Evolutionary conservation across 1,140 invertebrate species (phyloP).

Genomic region (Lethrus apterus): DNA sequence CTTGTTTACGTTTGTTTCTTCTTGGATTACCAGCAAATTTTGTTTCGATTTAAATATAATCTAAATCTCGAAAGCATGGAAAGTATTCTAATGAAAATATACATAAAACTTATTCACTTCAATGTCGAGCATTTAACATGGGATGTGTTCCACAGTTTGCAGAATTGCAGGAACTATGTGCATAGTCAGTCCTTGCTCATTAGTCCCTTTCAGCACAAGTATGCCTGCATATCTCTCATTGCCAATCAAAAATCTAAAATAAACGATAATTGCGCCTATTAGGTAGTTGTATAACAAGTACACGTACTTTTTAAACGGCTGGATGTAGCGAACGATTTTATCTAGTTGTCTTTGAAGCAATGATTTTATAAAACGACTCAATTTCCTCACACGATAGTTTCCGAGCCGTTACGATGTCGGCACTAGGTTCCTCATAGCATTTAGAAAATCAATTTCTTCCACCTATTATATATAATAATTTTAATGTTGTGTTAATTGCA

Average conservation of each 20-base stretch:
- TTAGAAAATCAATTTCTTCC: slow-evolving; percentile 54
- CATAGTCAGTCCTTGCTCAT: slow-evolving; percentile 43
- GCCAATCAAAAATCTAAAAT: slow-evolving; percentile 38
- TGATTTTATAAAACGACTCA: slow-evolving; percentile 29
- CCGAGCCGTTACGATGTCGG: slow-evolving; percentile 45
- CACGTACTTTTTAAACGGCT: slow-evolving; percentile 28
- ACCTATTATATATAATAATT: too few species aligned
- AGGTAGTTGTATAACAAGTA: neutral
- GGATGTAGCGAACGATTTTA: slow-evolving; percentile 27
- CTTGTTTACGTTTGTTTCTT: neutral
- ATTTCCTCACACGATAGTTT: slow-evolving; percentile 25
- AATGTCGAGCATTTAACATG: slow-evolving; percentile 68
- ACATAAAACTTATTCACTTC: slow-evolving; percentile 44
- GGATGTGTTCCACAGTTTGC: slow-evolving; percentile 71
- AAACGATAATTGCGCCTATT: slow-evolving; percentile 12
- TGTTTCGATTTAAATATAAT: slow-evolving; percentile 27
- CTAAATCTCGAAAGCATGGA: neutral
- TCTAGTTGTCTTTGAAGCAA: slow-evolving; percentile 31
- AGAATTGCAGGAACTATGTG: slow-evolving; percentile 72
- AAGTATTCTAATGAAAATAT: too few species aligned
- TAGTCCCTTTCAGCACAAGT: slow-evolving; percentile 51
- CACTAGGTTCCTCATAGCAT: slow-evolving; percentile 56
- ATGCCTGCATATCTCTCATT: slow-evolving; percentile 48
- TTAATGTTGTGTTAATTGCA: too few species aligned
- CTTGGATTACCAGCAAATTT: slow-evolving; percentile 41